phyloP scores from a whole-genome alignment of 2,888 invertebrate species.

The Andrena chrysosceles region DNA sequence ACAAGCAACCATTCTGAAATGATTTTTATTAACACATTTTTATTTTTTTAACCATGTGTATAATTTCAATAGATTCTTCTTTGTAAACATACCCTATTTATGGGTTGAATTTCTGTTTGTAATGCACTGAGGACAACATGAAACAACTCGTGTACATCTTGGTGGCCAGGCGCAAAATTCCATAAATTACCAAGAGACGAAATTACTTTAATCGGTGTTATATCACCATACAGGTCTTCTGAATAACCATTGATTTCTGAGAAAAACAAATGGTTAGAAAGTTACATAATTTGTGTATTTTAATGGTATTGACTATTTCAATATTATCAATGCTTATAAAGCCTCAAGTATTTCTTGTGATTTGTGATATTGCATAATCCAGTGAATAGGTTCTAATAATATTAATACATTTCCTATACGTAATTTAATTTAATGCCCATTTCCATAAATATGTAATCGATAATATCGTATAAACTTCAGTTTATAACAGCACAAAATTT shows the following conservation, averaged over 20 bases:
- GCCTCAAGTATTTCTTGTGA: too few relatives aligned
- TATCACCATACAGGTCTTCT: slow-evolving; percentile 79
- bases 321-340: too few relatives aligned
- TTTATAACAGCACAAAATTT: not conserved
- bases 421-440: not conserved
- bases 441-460: not conserved
- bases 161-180: slow-evolving; percentile 95
- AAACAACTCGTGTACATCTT: slow-evolving; percentile 97
- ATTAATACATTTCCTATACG: not conserved
- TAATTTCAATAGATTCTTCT: not conserved
- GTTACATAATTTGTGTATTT: not conserved
- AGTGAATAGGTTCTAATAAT: not conserved
- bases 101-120: slow-evolving; percentile 92
- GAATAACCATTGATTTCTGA: slow-evolving; percentile 81
- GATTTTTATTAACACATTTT: slow-evolving; percentile 17
- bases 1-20: slow-evolving; percentile 89
- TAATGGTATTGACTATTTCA: not conserved
- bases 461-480: not conserved
- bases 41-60: not conserved
- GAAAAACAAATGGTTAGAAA: not conserved
- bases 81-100: slow-evolving; percentile 86
- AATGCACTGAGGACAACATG: slow-evolving; percentile 95
- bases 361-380: not conserved
- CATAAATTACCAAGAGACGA: slow-evolving; percentile 91
- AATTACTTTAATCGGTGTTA: slow-evolving; percentile 81